Percentiles rank a stretch among this genome's conserved stretches.
These are phyloP conservation scores for Sebastes cheni DNA, from an alignment of 2,797 vertebrate species.

Conservation along the genomic window DNA sequence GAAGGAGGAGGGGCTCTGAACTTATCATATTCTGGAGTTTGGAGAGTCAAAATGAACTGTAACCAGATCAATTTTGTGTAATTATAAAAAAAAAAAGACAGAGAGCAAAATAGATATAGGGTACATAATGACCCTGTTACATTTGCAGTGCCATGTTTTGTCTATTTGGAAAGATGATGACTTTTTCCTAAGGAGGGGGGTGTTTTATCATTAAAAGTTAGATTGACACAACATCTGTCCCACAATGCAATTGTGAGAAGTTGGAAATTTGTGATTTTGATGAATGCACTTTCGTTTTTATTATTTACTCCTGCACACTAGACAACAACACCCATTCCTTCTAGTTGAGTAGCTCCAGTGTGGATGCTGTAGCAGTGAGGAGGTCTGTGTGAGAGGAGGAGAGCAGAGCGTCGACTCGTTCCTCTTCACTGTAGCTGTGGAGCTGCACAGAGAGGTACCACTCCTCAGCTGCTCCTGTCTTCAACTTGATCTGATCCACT, in stretches of 20 bases:
- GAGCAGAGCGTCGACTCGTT: neutral
- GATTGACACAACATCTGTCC: slow-evolving; percentile 25
- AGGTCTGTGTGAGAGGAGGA: no score
- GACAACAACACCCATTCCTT: neutral
- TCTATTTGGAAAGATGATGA: neutral
- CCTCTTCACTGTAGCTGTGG: slow-evolving; percentile 1
- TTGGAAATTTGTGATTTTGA: slow-evolving; percentile 1
- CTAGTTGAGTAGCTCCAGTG: neutral
- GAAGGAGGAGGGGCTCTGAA: no score
- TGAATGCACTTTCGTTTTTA: neutral
- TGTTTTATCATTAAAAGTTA: slow-evolving; percentile 28
- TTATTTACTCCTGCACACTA: neutral
- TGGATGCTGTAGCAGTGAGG: neutral
- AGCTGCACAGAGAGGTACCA: neutral
- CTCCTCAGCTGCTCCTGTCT: slow-evolving; percentile 24
- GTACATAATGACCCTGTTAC: no score
- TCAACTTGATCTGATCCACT: slow-evolving; percentile 42
- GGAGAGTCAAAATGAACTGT: no score
- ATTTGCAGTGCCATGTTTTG: neutral
- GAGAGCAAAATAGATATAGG: no score
- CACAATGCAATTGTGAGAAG: neutral
- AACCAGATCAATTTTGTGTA: no score
- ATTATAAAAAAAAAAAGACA: no score
- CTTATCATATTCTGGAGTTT: no score
- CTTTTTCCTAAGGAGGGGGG: neutral